Evolutionary conservation across 2,113 vertebrate genomes (phyloP).

Genomic region (Rhodinocichla rosea): DNA sequence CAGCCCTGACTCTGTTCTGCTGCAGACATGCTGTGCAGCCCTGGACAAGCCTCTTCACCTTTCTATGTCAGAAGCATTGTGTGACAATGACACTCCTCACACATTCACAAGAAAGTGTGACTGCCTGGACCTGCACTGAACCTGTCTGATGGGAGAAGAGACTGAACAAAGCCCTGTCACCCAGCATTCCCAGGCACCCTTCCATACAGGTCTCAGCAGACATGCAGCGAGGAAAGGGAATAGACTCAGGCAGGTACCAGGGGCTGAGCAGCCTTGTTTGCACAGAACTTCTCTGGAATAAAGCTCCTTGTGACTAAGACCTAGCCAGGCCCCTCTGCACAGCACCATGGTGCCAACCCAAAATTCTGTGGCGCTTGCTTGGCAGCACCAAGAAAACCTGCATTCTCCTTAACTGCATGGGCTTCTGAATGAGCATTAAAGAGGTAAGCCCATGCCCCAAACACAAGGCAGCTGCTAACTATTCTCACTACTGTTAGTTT

Average conservation of each 20-base stretch:
- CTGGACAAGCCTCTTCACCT: background rate
- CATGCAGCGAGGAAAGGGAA: fast-evolving
- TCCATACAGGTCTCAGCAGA: background rate
- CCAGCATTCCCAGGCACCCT: background rate
- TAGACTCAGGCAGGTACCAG: background rate
- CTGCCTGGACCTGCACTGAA: background rate
- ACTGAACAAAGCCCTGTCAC: background rate
- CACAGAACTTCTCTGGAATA: background rate
- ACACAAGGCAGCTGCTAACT: background rate
- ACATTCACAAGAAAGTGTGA: background rate
- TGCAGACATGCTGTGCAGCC: background rate
- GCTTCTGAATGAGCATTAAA: background rate
- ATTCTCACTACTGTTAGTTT: background rate
- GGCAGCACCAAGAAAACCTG: background rate
- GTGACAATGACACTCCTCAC: background rate
- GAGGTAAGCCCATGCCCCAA: background rate
- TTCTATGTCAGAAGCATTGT: background rate
- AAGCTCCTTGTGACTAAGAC: background rate
- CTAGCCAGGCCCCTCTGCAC: background rate
- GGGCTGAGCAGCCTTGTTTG: background rate
- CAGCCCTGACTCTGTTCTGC: background rate
- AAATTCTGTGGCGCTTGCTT: background rate
- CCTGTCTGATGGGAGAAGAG: background rate
- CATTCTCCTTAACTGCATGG: background rate
- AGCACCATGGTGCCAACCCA: fast-evolving